Evolutionary conservation across 2,797 vertebrate genomes (phyloP), one percentile per base, ranked within the genome.

Genomic region (Lateolabrax maculatus): DNA sequence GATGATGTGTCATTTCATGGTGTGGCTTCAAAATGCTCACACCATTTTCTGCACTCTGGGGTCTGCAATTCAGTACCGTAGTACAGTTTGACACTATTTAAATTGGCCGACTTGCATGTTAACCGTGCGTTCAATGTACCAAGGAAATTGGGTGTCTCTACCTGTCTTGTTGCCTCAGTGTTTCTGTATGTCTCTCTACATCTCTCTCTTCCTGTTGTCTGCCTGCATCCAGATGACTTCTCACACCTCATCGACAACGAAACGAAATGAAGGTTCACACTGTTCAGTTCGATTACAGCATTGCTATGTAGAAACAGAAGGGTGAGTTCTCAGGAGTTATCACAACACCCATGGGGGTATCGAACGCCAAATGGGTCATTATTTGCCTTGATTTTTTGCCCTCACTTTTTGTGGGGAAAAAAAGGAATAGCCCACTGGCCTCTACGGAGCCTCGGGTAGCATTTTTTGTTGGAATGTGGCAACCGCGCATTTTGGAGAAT

Each of bases 111-210:
- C 46, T 56, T 51, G 41, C 49, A 55, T 57, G 25, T 81, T 68
- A 80, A 66, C 63, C 34, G 37, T 12, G 57, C 68, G 77, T 78
- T 87, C 25, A 81, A 57, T 52, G 58, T 56, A 74, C 16, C 68
- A 36, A 41, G 31, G 58, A 88, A 85, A 79, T 60, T 36, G 36
- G 3, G 4, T 12, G 9, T 57, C 16, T 31, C 3, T 44, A 41
- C 21, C 23, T 19, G 27, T 39, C 29, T 75, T 2, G 0, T 63
- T 41, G 10, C 18, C 57, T 57, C 18, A 2, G 4, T 63, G 36
- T 63, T 18, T 46, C 9, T 68, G 0, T 65, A 2, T 43, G 1
- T 16, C 25, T 57, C 13, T 29, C 16, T 19, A 1, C 19, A 23
- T 39, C 11, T n/a, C 43, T 39, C 12, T 37, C 51, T 60, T 18